Evolutionary conservation across 2,888 invertebrate species (phyloP).

Genomic region (Protonemura montana): DNA sequence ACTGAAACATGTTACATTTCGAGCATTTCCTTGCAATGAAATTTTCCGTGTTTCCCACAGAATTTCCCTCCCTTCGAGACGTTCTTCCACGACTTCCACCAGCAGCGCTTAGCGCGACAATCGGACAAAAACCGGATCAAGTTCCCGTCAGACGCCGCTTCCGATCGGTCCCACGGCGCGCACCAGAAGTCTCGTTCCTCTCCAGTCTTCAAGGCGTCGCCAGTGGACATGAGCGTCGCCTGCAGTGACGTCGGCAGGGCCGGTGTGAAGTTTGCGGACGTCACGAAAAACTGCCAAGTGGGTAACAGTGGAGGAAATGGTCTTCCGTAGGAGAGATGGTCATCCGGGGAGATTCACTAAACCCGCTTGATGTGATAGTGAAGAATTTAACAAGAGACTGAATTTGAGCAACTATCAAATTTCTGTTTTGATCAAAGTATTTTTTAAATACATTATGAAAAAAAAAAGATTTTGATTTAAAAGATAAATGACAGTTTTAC

Average conservation of each 20-base stretch:
- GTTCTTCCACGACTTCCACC: constrained; percentile 23
- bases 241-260: constrained; percentile 19
- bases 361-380: too few relatives aligned
- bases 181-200: not conserved
- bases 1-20: too few relatives aligned
- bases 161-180: not conserved
- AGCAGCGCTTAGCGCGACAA: constrained; percentile 22
- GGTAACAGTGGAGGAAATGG: constrained; percentile 7
- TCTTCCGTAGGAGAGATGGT: not conserved
- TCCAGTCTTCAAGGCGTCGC: constrained; percentile 25
- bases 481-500: too few relatives aligned
- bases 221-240: not conserved
- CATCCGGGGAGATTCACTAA: too few relatives aligned
- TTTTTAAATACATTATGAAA: too few relatives aligned
- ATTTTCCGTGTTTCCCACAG: not conserved
- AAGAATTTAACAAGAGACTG: too few relatives aligned
- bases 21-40: not conserved
- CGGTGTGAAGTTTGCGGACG: constrained; percentile 53
- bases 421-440: too few relatives aligned
- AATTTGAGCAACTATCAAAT: too few relatives aligned
- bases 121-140: constrained; percentile 16
- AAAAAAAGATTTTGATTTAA: too few relatives aligned
- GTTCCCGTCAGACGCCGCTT: not conserved
- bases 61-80: constrained; percentile 25
- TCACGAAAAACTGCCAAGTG: constrained; percentile 54